Base-by-base conservation (phyloP, 1,140 invertebrate species). In the Saccostrea echinata region DNA sequence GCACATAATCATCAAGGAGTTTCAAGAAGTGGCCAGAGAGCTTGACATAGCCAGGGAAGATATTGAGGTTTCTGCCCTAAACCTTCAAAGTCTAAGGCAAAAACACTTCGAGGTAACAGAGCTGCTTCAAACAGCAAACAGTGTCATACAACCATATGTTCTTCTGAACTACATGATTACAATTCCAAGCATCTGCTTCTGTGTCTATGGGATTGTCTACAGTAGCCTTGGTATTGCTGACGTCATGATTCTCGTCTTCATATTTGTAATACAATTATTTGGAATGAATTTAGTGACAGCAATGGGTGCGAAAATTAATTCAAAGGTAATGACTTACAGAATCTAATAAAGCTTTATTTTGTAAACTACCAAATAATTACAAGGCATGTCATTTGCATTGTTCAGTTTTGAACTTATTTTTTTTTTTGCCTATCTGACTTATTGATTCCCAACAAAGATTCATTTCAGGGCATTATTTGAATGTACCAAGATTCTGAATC, bases 121-220 rank as follows among this genome's bases (percentile, higher is more conserved):
- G 27, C 16, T 76, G 18, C 68, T 76, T 30, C 27, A 33, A 33
- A 30, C 68, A 13, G 68, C 68, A 76, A 33, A 76, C 68, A 33
- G 68, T 18, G 6, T 76, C 12, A 76, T 76, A 33, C 27, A 76
- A 12, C 27, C 27, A 30, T 9, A 27, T 16, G 68, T 76, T 27
- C 68, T 76, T 12, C 68, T 76, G 12, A 12, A 30, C 1, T 76
- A 76, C 68, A 76, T 76, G 12, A 76, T 76, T 1, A 33, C 27
- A 33, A 24, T 76, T 27, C 68, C 68, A 11, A 30, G 68, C 12
- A 76, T 76, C 24, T 76, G 68, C 27, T 33, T 76, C 11, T 30
- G 24, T 13, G 68, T 76, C 27, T 76, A 76, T 76, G 68, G 68
- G 27, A 33, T 76, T 30, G 68, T 76, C 4, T 76, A 76, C 68